Evolutionary conservation across 2,888 invertebrate genomes (phyloP).

Genomic region (Lomographa bimaculata): DNA sequence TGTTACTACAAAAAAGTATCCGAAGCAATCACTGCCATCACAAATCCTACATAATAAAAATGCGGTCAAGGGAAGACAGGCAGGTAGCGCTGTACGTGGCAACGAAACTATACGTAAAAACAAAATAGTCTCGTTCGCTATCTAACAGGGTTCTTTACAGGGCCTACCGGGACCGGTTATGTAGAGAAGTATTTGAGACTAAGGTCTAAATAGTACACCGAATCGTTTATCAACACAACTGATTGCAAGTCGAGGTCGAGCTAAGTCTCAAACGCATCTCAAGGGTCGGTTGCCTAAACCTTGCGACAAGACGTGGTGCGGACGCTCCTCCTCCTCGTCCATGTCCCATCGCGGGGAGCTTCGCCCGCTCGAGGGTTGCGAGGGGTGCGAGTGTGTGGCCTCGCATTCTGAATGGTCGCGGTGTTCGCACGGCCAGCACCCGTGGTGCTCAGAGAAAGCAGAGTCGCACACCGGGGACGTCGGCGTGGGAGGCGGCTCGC

Average conservation of each 20-base stretch:
- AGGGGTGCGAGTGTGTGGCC: constrained; percentile 53
- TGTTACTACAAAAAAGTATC: constrained; percentile 8
- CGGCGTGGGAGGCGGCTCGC: constrained; percentile 74
- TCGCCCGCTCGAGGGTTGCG: constrained; percentile 73
- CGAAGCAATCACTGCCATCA: constrained; percentile 75
- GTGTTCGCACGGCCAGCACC: constrained; percentile 77
- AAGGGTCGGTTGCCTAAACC: constrained; percentile 58
- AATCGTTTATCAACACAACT: no score
- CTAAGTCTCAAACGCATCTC: constrained; percentile 35
- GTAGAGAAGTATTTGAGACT: constrained; percentile 66
- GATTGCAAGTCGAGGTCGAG: background rate
- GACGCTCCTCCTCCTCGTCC: constrained; percentile 70
- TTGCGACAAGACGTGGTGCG: constrained; percentile 71
- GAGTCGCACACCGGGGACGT: constrained; percentile 79
- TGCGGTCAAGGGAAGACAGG: constrained; percentile 31
- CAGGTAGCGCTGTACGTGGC: constrained; percentile 70
- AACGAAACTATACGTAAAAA: constrained; percentile 31
- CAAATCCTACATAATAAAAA: constrained; percentile 31
- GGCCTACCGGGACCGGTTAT: constrained; percentile 41
- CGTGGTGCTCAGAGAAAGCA: constrained; percentile 77
- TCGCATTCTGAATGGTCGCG: constrained; percentile 67
- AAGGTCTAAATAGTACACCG: background rate
- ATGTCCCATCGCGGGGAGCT: constrained; percentile 77
- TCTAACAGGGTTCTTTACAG: constrained; percentile 39
- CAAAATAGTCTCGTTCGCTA: constrained; percentile 39